A percentile compares a stretch with the other conserved stretches of the same genome.
These are phyloP conservation scores for Colletes collaris DNA, from an alignment of 2,888 invertebrate genomes.

Conservation along the genomic window DNA sequence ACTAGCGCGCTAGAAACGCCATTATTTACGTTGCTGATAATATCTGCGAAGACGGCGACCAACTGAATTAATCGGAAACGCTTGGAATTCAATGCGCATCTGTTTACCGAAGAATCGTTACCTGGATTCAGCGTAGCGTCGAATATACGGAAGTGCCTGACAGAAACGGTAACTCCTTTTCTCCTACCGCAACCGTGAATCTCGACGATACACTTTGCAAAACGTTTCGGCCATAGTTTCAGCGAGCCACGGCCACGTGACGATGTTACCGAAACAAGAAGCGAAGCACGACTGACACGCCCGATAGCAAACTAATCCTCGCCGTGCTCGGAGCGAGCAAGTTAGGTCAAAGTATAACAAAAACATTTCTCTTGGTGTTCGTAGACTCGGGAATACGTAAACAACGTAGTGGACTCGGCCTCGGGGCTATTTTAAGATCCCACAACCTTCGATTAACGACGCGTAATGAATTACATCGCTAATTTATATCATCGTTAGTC, in stretches of 20 bases:
- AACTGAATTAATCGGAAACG: slow-evolving; percentile 26
- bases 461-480: slow-evolving; percentile 27
- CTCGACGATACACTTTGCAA: too few relatives aligned
- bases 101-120: background rate
- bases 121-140: too few relatives aligned
- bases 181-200: too few relatives aligned
- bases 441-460: slow-evolving; percentile 8
- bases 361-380: background rate
- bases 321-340: background rate
- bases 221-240: too few relatives aligned
- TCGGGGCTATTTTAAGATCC: slow-evolving; percentile 18
- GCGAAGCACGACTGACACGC: slow-evolving; percentile 15
- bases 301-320: background rate
- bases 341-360: background rate
- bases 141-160: too few relatives aligned
- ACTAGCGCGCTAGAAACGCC: background rate
- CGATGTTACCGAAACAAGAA: slow-evolving; percentile 10
- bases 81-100: slow-evolving; percentile 30
- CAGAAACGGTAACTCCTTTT: too few relatives aligned
- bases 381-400: background rate
- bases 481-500: slow-evolving; percentile 25
- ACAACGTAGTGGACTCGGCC: slow-evolving; percentile 13
- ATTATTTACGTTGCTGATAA: slow-evolving; percentile 29
- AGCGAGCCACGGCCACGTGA: background rate
- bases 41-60: slow-evolving; percentile 11